Percentiles rank a stretch among this genome's conserved stretches.
Evolutionary conservation across 2,797 vertebrate species (phyloP).

Genomic region (Nannoperca australis): DNA sequence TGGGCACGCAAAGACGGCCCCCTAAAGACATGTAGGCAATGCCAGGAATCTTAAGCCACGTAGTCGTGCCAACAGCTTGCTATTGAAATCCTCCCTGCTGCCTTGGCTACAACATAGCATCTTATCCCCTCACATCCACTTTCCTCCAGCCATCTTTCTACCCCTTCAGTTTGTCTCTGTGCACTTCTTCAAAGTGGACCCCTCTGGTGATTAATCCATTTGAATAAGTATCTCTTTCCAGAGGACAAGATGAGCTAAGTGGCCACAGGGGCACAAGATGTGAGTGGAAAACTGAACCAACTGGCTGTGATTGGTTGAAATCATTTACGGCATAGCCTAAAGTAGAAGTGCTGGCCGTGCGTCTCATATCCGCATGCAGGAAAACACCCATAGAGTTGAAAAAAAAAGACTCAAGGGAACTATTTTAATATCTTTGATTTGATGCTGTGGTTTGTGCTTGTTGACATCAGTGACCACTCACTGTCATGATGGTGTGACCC

Average conservation of each 20-base stretch:
- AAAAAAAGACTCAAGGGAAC: constrained; percentile 16
- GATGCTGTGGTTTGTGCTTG: constrained; percentile 46
- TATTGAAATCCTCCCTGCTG: constrained; percentile 66
- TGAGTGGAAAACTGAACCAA: constrained; percentile 61
- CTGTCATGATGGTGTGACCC: constrained; percentile 16
- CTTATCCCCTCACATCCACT: constrained; percentile 64
- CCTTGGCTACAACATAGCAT: constrained; percentile 59
- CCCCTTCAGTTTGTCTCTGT: constrained; percentile 58
- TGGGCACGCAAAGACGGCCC: constrained; percentile 72
- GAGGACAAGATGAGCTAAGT: constrained; percentile 76
- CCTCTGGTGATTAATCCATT: constrained; percentile 74
- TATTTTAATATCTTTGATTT: constrained; percentile 54
- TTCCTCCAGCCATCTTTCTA: constrained; percentile 48
- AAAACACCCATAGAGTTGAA: constrained; percentile 30
- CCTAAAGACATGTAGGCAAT: constrained; percentile 65
- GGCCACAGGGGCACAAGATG: constrained; percentile 67
- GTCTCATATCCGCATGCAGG: constrained; percentile 17
- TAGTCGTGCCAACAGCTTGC: constrained; percentile 60
- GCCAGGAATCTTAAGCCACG: constrained; percentile 78
- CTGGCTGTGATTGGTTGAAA: constrained; percentile 48
- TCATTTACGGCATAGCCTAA: constrained; percentile 35
- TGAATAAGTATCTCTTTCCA: constrained; percentile 70
- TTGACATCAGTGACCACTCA: constrained; percentile 55
- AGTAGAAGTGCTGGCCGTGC: constrained; percentile 21
- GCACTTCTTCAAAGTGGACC: constrained; percentile 68